Evolutionary conservation across 2,797 vertebrate genomes (phyloP).

Genomic region (Sebastes steindachneri): DNA sequence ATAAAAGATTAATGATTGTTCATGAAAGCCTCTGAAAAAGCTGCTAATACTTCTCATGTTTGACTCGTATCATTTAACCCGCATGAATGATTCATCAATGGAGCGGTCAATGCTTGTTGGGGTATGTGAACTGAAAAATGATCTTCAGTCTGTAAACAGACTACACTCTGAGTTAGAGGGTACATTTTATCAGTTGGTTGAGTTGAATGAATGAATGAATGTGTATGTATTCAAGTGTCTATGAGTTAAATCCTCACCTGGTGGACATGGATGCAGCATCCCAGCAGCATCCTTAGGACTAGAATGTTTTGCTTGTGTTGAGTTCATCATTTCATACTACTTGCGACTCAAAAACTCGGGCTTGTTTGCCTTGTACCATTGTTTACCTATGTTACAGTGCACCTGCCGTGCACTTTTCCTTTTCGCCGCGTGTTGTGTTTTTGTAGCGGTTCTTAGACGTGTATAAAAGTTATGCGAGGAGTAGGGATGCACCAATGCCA

Average conservation of each 20-base stretch:
- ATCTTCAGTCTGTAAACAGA: not conserved
- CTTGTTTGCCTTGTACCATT: no score
- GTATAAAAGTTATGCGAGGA: no score
- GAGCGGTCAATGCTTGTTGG: constrained; percentile 5
- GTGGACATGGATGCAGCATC: constrained; percentile 2
- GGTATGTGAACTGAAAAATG: constrained; percentile 25
- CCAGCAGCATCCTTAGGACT: not conserved
- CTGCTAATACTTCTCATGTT: constrained; percentile 46
- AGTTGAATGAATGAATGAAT: not conserved
- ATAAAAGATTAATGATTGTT: constrained; percentile 50
- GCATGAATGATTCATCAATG: constrained; percentile 57
- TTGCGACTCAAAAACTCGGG: not conserved
- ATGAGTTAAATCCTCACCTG: not conserved
- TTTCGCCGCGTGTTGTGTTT: no score
- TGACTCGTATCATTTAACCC: constrained; percentile 49
- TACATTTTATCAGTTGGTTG: not conserved
- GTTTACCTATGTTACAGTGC: no score
- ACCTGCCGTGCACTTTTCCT: no score
- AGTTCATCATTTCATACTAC: not conserved
- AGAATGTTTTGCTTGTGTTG: not conserved
- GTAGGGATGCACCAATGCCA: no score
- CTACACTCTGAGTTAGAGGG: not conserved
- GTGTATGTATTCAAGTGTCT: not conserved
- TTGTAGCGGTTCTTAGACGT: no score
- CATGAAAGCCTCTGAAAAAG: constrained; percentile 12